Evolutionary conservation across 2,797 vertebrate genomes (phyloP), one percentile per base, ranked within the genome.

Genomic region (Galagoides demidoff): DNA sequence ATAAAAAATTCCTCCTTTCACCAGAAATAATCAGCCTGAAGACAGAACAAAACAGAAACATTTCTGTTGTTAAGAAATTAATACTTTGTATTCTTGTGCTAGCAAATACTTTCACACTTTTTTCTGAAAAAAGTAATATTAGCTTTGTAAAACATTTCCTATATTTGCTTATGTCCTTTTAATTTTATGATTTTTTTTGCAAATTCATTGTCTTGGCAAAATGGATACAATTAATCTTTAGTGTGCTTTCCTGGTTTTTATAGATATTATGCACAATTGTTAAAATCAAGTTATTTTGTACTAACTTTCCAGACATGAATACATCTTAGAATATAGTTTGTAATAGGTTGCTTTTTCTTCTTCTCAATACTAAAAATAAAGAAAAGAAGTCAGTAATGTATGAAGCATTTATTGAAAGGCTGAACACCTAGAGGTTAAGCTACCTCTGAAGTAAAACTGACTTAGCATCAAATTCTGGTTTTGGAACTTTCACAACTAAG

Each of bases 241-340:
- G 45, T 25, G 10, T 71, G 6, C 37, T 92, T 84, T 12, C 34
- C 25, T 37, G 52, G 20, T 87, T 81, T 93, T 68, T 81, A 13
- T 37, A 49, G 49, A 49, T 49, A 89, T 93, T 94, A 89, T 10
- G 29, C 43, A 84, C 9, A 89, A 45, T 64, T 89, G 55, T 94
- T 84, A 90, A 83, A 79, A 64, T 86, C 71, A 88, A 76, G 27
- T 64, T 86, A 68, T 49, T 77, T 92, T 76, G 64, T 94, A 57
- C 7, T 89, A 86, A 91, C 10, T 92, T 94, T 84, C 12, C 5
- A 74, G 70, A 66, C 6, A 55, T 84, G 4, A 89, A 10, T 55
- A 81, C 39, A 55, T 93, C 29, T 49, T 77, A 70, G 13, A 31
- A 63, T 81, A 84, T 63, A 64, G 12, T 66, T 92, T 71, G 25